These are phyloP conservation scores for Habroteleia sp. DNA, from an alignment of 2,888 invertebrate genomes.

Conservation along the genomic window DNA sequence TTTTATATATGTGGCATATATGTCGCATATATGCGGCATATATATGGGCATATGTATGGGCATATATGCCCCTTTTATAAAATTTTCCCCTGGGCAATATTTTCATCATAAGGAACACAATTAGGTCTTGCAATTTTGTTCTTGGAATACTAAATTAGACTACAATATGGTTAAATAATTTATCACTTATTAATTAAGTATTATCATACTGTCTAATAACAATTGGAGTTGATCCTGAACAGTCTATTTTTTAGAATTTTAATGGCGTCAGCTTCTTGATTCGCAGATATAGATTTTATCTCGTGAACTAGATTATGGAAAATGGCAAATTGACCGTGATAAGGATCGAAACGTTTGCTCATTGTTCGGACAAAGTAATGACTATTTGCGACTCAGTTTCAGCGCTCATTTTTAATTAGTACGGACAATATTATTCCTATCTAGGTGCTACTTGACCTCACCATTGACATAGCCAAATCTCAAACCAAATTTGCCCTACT, in stretches of 20 bases:
- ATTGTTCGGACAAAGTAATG: conserved; percentile 11
- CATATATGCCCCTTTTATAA: too few relatives aligned
- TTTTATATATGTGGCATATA: too few relatives aligned
- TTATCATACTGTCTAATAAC: too few relatives aligned
- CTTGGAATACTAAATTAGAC: too few relatives aligned
- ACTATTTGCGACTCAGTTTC: conserved; percentile 24
- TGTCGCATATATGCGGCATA: too few relatives aligned
- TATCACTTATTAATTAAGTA: too few relatives aligned
- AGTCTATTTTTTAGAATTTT: conserved; percentile 14
- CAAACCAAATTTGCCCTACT: conserved; percentile 1
- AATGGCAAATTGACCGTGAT: conserved; percentile 23
- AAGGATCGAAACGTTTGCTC: conserved; percentile 9
- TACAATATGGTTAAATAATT: too few relatives aligned
- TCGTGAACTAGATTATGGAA: conserved; percentile 41
- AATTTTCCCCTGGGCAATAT: too few relatives aligned
- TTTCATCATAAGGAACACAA: too few relatives aligned
- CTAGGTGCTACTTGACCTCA: conserved; percentile 24
- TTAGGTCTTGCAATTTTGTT: too few relatives aligned
- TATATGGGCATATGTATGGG: too few relatives aligned
- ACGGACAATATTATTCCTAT: conserved; percentile 14
- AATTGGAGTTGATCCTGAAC: too few relatives aligned
- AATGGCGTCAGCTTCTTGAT: conserved; percentile 11
- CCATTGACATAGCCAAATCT: conserved; percentile 23
- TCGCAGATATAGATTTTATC: neutral
- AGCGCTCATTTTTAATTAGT: conserved; percentile 12